phyloP scores from a whole-genome alignment of 2,113 vertebrate species.

The Centrocercus urophasianus region DNA sequence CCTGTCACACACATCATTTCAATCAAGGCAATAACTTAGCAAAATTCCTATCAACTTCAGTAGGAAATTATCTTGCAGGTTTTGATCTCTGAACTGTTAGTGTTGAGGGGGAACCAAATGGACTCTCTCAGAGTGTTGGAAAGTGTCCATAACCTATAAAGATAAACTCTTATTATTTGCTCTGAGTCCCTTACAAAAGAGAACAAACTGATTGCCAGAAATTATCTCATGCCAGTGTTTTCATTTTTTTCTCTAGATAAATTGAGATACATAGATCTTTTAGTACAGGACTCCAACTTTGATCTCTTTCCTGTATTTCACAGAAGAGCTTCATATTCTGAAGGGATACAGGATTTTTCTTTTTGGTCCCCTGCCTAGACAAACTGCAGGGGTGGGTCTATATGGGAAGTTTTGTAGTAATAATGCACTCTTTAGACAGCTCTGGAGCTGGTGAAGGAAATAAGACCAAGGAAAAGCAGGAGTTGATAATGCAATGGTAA shows the following conservation, averaged over 20 bases:
- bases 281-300: neutral
- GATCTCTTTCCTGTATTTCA: neutral
- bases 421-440: neutral
- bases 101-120: neutral
- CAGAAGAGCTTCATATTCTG: neutral
- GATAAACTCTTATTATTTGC: neutral
- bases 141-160: neutral
- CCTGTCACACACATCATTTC: constrained; percentile 37
- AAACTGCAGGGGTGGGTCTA: neutral
- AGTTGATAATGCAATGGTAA: neutral
- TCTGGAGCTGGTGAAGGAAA: neutral
- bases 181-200: neutral
- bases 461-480: neutral
- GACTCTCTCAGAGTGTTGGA: neutral
- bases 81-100: fast-evolving
- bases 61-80: neutral
- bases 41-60: neutral
- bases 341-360: neutral
- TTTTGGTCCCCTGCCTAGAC: neutral
- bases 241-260: neutral
- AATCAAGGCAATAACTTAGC: constrained; percentile 6
- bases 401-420: neutral
- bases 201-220: neutral
- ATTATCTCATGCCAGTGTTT: neutral
- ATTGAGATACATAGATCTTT: neutral